phyloP scores from a whole-genome alignment of 2,888 invertebrate genomes.

The Sarcophaga caerulescens region DNA sequence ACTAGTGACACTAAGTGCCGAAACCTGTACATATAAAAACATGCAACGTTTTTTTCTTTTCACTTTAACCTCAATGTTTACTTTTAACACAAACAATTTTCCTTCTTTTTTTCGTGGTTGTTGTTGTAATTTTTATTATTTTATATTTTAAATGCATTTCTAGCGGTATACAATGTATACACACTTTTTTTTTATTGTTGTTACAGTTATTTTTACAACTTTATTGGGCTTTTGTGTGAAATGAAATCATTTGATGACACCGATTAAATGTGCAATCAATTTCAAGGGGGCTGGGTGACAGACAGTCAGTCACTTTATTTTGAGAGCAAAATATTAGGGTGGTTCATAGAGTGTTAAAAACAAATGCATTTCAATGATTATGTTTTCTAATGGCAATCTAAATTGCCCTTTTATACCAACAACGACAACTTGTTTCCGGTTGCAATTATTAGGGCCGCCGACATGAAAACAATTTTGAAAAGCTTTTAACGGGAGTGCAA shows the following conservation, averaged over 20 bases:
- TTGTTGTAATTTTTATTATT: slow-evolving; percentile 14
- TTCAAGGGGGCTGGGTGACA: no score
- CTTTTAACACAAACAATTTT: slow-evolving; percentile 46
- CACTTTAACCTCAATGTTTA: slow-evolving; percentile 32
- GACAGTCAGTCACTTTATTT: background rate
- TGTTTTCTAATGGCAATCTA: no score
- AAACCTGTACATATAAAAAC: slow-evolving; percentile 1
- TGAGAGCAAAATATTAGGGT: background rate
- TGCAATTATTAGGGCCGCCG: background rate
- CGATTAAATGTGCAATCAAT: slow-evolving; percentile 38
- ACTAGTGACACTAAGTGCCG: slow-evolving; percentile 3
- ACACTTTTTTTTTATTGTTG: slow-evolving; percentile 21
- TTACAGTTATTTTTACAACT: background rate
- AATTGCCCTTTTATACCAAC: background rate
- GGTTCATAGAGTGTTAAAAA: no score
- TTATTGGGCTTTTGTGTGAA: slow-evolving; percentile 24
- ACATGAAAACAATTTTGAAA: slow-evolving; percentile 1
- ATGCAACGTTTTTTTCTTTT: slow-evolving; percentile 13
- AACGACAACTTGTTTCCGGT: slow-evolving; percentile 39
- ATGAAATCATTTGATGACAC: slow-evolving; percentile 46
- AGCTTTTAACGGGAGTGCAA: background rate
- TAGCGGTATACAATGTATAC: background rate
- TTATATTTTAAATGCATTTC: background rate
- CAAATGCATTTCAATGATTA: no score
- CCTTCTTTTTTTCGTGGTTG: background rate